Base-by-base conservation (phyloP, 2,888 invertebrate genomes). In the Fragum fragum region DNA sequence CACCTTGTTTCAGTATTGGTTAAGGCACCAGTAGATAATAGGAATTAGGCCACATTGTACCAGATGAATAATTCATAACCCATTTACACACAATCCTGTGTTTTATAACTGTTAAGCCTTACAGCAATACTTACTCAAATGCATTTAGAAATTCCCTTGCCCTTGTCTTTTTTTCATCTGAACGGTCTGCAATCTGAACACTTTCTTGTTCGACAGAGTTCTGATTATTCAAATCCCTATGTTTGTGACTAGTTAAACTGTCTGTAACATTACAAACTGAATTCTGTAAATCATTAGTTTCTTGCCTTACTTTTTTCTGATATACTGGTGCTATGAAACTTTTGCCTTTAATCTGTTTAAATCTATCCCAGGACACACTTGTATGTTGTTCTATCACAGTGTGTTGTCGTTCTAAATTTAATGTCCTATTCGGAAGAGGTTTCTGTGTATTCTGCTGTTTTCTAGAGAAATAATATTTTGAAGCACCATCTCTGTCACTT, bases 81-180 rank as follows among this genome's bases (percentile, higher is more conserved):
- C n/a, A n/a, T n/a, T n/a, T n/a, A n/a, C n/a, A n/a, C n/a, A n/a
- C n/a, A n/a, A n/a, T n/a, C n/a, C n/a, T n/a, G n/a, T n/a, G n/a
- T n/a, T n/a, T n/a, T n/a, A n/a, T n/a, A n/a, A n/a, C n/a, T n/a
- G n/a, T n/a, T n/a, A n/a, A n/a, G n/a, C n/a, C n/a, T n/a, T n/a
- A n/a, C n/a, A n/a, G n/a, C n/a, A 36, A 47, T 14, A 71, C 71
- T 73, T 61, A 82, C 81, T 75, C 75, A 59, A 78, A 78, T 7
- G 81, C 81, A 61, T 78, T 63, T 14, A 82, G 39, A 32, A 77
- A 66, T 69, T 82, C 63, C 47, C 72, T 70, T 47, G 81, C 81
- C 36, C 73, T 73, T n/a, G 29, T 21, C 29, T 53, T 26, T 6
- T 53, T 47, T 3, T 47, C 47, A 14, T 5, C 47, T 47, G 14